A percentile compares a stretch with the other conserved stretches of the same genome.
Evolutionary conservation across 2,113 vertebrate species (phyloP).

Genomic region (Oncorhynchus keta): DNA sequence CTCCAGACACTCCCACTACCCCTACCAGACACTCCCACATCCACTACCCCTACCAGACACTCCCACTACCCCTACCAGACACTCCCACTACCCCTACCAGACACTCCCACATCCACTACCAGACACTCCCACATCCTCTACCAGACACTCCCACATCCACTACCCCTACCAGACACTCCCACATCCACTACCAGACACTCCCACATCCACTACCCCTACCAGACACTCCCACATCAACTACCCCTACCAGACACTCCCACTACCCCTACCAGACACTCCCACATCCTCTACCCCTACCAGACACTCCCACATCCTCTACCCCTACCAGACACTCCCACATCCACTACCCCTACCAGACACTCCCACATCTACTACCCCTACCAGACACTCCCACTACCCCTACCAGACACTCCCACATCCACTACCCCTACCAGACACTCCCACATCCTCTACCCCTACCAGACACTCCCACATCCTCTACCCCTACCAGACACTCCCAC

Average conservation of each 20-base stretch:
- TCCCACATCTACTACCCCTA: too few relatives aligned
- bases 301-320: background rate
- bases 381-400: too few relatives aligned
- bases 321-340: background rate
- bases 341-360: background rate
- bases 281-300: background rate
- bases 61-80: background rate
- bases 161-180: background rate
- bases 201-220: background rate
- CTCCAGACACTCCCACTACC: background rate
- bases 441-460: background rate
- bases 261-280: background rate
- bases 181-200: background rate
- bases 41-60: background rate
- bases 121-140: too few relatives aligned
- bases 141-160: background rate
- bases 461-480: background rate
- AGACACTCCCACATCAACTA: background rate
- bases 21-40: background rate
- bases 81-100: background rate
- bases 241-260: too few relatives aligned
- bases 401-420: background rate
- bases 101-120: background rate
- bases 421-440: background rate
- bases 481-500: background rate